phyloP scores from a whole-genome alignment of 2,113 vertebrate genomes.

The Phrynosoma platyrhinos region DNA sequence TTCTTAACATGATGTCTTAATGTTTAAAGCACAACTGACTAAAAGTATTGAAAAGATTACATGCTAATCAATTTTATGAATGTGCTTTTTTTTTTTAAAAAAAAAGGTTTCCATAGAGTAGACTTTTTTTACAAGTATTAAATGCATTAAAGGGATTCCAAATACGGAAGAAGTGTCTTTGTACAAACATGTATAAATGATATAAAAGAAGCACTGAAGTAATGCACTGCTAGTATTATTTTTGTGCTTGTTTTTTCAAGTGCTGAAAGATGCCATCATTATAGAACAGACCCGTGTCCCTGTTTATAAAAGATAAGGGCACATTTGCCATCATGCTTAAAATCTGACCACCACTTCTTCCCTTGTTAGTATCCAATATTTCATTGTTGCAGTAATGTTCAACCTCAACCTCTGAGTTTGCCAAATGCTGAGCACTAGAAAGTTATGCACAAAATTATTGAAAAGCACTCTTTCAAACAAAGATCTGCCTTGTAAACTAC shows the following conservation, averaged over 20 bases:
- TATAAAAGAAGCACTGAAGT: conserved; percentile 53
- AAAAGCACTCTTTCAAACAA: conserved; percentile 45
- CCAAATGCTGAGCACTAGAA: conserved; percentile 29
- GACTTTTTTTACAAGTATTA: conserved; percentile 65
- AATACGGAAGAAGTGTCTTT: conserved; percentile 52
- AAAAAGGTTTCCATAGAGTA: conserved; percentile 47
- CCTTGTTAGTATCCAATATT: not conserved
- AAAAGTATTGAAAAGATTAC: conserved; percentile 48
- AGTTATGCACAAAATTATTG: conserved; percentile 17
- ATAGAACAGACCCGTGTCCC: not conserved
- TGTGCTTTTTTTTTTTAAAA: conserved; percentile 56
- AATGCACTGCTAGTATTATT: conserved; percentile 65
- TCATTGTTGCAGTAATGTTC: not conserved
- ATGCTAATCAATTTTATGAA: conserved; percentile 66
- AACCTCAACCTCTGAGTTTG: not conserved
- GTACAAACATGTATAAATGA: conserved; percentile 68
- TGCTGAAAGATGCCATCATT: not conserved
- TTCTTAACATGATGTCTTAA: conserved; percentile 97
- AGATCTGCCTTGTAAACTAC: conserved; percentile 61
- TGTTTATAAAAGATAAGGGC: not conserved
- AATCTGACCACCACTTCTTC: not conserved
- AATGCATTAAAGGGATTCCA: conserved; percentile 68
- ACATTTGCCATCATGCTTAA: conserved; percentile 8
- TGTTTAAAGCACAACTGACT: conserved; percentile 61
- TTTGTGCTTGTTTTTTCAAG: conserved; percentile 61